Conservation (phyloP, 2,888 invertebrate species). For the Chrysodeixis includens region DNA sequence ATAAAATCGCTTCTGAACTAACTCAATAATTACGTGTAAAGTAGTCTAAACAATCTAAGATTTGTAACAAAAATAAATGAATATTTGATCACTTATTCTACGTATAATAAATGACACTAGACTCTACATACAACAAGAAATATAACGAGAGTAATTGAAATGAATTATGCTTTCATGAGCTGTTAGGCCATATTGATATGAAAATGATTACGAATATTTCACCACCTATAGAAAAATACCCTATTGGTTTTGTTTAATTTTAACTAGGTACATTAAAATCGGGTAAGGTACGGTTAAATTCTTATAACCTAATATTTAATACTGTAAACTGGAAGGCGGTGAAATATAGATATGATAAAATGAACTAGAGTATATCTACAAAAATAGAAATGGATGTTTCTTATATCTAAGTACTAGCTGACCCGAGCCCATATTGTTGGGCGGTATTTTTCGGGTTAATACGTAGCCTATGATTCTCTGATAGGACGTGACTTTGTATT, state of each 20-base stretch:
- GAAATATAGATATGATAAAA: slow-evolving; percentile 38
- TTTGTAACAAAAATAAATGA: slow-evolving; percentile 49
- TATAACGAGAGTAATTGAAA: slow-evolving; percentile 58
- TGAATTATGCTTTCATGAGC: slow-evolving; percentile 57
- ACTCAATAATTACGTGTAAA: slow-evolving; percentile 26
- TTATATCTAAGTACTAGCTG: slow-evolving; percentile 10
- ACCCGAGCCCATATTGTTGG: no score
- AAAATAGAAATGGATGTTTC: slow-evolving; percentile 26
- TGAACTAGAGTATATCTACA: slow-evolving; percentile 23
- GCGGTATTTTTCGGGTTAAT: no score
- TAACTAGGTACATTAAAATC: slow-evolving; percentile 14
- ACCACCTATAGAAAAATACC: slow-evolving; percentile 31
- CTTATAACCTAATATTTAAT: slow-evolving; percentile 4
- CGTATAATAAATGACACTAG: slow-evolving; percentile 33
- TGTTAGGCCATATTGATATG: slow-evolving; percentile 73
- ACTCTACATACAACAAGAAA: slow-evolving; percentile 36
- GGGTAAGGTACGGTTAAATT: not conserved
- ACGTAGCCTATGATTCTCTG: no score
- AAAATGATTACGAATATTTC: slow-evolving; percentile 50
- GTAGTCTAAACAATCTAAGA: slow-evolving; percentile 23
- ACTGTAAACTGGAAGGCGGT: slow-evolving; percentile 18
- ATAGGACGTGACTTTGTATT: no score
- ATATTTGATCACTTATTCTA: slow-evolving; percentile 35
- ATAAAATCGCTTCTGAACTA: slow-evolving; percentile 29
- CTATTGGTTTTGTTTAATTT: slow-evolving; percentile 15